Conservation (phyloP, 2,888 invertebrate species). For the Apodemia zela region DNA sequence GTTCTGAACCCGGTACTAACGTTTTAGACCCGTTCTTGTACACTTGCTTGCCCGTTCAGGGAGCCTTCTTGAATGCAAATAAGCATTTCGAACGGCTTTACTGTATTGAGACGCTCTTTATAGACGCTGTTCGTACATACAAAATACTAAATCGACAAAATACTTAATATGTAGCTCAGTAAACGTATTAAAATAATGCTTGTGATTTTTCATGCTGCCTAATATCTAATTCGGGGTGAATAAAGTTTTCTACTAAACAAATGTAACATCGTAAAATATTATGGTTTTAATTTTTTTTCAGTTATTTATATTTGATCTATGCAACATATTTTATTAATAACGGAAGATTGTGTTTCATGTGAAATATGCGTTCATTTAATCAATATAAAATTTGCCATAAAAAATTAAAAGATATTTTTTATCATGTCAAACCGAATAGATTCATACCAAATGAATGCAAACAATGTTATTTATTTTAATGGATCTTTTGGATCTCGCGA, state of each 20-base stretch:
- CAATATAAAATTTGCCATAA: no score
- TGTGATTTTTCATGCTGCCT: no score
- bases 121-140: conserved; percentile 45
- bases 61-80: conserved; percentile 77
- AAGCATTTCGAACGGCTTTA: conserved; percentile 74
- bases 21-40: conserved; percentile 58
- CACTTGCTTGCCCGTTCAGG: conserved; percentile 65
- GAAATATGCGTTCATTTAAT: no score
- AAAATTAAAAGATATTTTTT: no score
- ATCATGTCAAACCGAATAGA: no score
- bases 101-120: conserved; percentile 68
- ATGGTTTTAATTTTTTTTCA: no score
- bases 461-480: no score
- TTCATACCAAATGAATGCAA: no score
- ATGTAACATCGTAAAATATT: neutral
- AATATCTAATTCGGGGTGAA: neutral
- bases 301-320: no score
- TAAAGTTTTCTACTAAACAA: neutral
- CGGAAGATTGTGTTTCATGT: no score
- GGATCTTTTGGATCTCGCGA: no score
- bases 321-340: no score
- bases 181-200: neutral
- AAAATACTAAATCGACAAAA: conserved; percentile 35
- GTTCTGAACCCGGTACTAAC: conserved; percentile 40
- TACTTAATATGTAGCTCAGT: conserved; percentile 21